These are phyloP conservation scores for Thomomys bottae DNA, from an alignment of 2,113 vertebrate species.

Conservation along the genomic window DNA sequence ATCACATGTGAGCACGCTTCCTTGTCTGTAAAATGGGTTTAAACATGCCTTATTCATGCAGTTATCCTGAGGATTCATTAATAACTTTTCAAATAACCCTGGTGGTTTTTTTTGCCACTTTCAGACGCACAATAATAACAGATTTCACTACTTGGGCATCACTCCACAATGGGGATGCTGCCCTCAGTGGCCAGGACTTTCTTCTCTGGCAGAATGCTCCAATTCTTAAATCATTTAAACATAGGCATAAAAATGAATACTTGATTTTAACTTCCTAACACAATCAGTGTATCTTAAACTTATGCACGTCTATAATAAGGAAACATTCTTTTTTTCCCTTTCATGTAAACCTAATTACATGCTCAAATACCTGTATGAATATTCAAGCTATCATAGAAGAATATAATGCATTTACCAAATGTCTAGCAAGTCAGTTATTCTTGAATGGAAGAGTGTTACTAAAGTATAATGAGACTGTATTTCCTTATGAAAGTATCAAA, in stretches of 20 bases:
- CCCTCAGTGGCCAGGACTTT: neutral
- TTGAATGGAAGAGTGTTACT: constrained; percentile 28
- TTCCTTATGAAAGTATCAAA: constrained; percentile 54
- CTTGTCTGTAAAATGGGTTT: constrained; percentile 51
- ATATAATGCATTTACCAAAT: constrained; percentile 53
- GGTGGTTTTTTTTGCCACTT: neutral
- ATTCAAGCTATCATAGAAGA: constrained; percentile 30
- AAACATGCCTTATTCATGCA: neutral
- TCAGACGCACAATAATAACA: neutral
- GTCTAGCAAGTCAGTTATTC: constrained; percentile 24
- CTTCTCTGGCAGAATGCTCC: neutral
- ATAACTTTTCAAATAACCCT: constrained; percentile 1
- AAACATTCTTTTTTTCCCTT: neutral
- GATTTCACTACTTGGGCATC: neutral
- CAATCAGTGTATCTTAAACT: constrained; percentile 15
- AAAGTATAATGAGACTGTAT: constrained; percentile 50
- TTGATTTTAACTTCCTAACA: constrained; percentile 18
- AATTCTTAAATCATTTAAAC: constrained; percentile 26
- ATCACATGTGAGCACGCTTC: neutral
- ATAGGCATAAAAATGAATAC: constrained; percentile 29
- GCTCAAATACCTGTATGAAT: constrained; percentile 2
- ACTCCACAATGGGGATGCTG: neutral
- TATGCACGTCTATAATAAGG: constrained; percentile 44
- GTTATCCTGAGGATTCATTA: neutral
- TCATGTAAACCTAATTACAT: neutral